Base-by-base conservation (phyloP, 1,140 invertebrate genomes). In the Gonioctena quinquepunctata region DNA sequence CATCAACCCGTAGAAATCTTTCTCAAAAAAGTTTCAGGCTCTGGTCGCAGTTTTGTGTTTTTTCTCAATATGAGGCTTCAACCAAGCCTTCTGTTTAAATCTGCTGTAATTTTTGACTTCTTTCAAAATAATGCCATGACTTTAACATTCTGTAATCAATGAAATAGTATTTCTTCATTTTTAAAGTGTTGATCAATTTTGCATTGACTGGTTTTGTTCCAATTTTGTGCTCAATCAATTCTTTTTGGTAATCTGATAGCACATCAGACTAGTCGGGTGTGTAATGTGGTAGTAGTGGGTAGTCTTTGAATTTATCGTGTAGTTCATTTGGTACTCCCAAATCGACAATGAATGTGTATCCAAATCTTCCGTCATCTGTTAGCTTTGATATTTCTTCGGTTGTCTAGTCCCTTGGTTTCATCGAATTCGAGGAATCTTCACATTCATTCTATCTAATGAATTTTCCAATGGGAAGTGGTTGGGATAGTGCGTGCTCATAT, bases 1-100 rank as follows among this genome's bases (percentile, higher is more conserved):
- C n/a, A n/a, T n/a, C n/a, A n/a, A n/a, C 75, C 86, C 86, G 57
- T 71, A 86, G 66, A 85, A 82, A 50, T 85, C 78, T 76, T 84
- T 83, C 70, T 85, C 78, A 73, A 86, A 86, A 13, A 78, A 54
- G 77, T 81, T 25, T 65, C 80, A 5, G 82, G 77, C 26, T 23
- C 18, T 64, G 74, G 52, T 69, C 82, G 66, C 28, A 77, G 68
- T 56, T 76, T 65, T 33, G 72, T 83, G n/a, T 72, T 82, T 82
- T 11, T 56, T 56, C 23, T 56, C 52, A 82, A 84, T 82, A 62
- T 81, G 84, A 7, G 72, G 18, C 66, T n/a, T 72, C 22, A 84
- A 54, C 77, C 79, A 84, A 63, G 65, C 21, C 23, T 28, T 63
- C n/a, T n/a, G n/a, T 72, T 84, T 80, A n/a, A n/a, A n/a, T n/a